phyloP scores from a whole-genome alignment of 2,888 invertebrate genomes.

The Dicranocentrus wangi region DNA sequence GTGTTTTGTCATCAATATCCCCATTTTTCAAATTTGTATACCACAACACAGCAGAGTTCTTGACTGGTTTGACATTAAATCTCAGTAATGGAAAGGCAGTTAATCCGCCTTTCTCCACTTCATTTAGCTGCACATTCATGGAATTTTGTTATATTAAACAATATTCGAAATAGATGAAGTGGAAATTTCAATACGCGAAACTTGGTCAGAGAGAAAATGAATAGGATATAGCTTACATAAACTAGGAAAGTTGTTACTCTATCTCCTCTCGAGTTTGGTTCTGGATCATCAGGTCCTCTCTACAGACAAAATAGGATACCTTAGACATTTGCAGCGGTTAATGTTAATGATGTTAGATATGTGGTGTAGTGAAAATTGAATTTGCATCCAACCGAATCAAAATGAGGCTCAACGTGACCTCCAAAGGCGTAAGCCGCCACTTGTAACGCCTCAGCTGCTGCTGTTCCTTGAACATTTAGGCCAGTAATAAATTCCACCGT shows the following conservation, averaged over 20 bases:
- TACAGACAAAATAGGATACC: slow-evolving; percentile 1
- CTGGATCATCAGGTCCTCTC: slow-evolving; percentile 56
- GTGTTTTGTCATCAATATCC: slow-evolving; percentile 74
- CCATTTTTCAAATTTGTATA: slow-evolving; percentile 75
- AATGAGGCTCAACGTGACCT: slow-evolving; percentile 70
- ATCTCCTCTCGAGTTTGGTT: slow-evolving; percentile 64
- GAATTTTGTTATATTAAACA: neutral
- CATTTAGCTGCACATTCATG: slow-evolving; percentile 68
- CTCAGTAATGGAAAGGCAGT: slow-evolving; percentile 73
- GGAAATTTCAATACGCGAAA: neutral
- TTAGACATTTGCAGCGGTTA: slow-evolving; percentile 16
- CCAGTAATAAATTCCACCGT: slow-evolving; percentile 70
- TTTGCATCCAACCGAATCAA: slow-evolving; percentile 71
- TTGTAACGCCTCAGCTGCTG: slow-evolving; percentile 67
- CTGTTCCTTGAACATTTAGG: slow-evolving; percentile 66
- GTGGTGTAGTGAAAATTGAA: no score
- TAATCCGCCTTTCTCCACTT: slow-evolving; percentile 71
- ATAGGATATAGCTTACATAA: slow-evolving; percentile 58
- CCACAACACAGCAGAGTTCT: slow-evolving; percentile 76
- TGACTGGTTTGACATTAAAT: slow-evolving; percentile 70
- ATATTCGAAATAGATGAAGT: neutral
- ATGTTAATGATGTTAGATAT: no score
- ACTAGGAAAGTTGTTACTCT: slow-evolving; percentile 67
- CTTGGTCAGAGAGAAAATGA: neutral
- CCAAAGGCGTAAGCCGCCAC: slow-evolving; percentile 71